phyloP scores from a whole-genome alignment of 2,797 vertebrate species.

The Pempheris klunzingeri region DNA sequence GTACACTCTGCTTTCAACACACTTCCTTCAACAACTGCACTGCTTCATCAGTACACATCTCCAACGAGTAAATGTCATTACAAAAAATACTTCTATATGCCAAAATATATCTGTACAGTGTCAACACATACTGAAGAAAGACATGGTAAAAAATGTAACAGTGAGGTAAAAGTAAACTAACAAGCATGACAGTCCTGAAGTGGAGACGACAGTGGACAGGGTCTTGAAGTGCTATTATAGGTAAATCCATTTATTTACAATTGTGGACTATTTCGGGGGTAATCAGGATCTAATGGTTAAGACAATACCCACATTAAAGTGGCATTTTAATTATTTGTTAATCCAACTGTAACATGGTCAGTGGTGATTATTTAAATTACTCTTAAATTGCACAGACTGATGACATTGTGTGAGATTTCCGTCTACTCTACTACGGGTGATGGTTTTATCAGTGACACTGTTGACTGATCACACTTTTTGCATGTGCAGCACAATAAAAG shows the following conservation, averaged over 20 bases:
- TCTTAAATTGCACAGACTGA: slow-evolving; percentile 67
- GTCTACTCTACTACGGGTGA: slow-evolving; percentile 68
- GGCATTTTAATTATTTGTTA: slow-evolving; percentile 62
- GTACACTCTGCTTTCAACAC: slow-evolving; percentile 48
- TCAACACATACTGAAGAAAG: slow-evolving; percentile 75
- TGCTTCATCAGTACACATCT: slow-evolving; percentile 70
- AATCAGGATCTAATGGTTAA: slow-evolving; percentile 59
- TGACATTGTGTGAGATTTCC: slow-evolving; percentile 57
- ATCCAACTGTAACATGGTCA: slow-evolving; percentile 58
- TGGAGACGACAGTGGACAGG: slow-evolving; percentile 52
- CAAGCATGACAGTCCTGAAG: slow-evolving; percentile 51
- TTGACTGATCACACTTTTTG: slow-evolving; percentile 68
- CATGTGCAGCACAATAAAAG: slow-evolving; percentile 72
- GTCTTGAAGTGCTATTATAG: slow-evolving; percentile 67
- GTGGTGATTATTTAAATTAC: slow-evolving; percentile 48
- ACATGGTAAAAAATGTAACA: slow-evolving; percentile 53
- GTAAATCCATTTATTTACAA: slow-evolving; percentile 74
- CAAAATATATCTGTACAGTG: slow-evolving; percentile 90
- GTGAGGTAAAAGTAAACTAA: slow-evolving; percentile 64
- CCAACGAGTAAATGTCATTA: slow-evolving; percentile 78
- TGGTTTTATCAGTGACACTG: slow-evolving; percentile 56
- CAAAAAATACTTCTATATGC: slow-evolving; percentile 88
- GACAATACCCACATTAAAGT: slow-evolving; percentile 69
- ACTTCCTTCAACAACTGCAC: slow-evolving; percentile 58
- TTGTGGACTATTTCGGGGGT: slow-evolving; percentile 50